These are phyloP conservation scores for Stenurella melanura DNA, from an alignment of 2,888 invertebrate species.

Conservation along the genomic window DNA sequence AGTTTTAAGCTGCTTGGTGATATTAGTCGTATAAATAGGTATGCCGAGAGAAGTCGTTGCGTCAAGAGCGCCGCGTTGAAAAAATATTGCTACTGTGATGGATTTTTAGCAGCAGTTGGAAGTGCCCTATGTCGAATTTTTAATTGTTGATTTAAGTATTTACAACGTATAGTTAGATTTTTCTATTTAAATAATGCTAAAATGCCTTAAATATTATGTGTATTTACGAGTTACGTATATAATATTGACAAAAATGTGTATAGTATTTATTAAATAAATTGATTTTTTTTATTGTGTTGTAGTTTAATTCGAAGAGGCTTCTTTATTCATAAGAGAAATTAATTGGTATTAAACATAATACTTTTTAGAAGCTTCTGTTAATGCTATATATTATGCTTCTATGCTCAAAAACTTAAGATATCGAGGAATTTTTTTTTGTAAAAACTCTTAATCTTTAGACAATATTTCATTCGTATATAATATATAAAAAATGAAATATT, in stretches of 20 bases:
- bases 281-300: neutral
- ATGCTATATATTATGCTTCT: too few relatives aligned
- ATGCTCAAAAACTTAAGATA: too few relatives aligned
- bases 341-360: too few relatives aligned
- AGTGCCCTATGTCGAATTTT: neutral
- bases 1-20: constrained; percentile 76
- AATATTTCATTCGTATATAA: too few relatives aligned
- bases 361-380: too few relatives aligned
- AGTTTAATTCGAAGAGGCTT: too few relatives aligned
- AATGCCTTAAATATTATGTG: constrained; percentile 7
- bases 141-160: neutral
- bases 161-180: neutral
- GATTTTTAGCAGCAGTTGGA: neutral
- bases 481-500: too few relatives aligned
- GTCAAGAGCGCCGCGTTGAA: constrained; percentile 74
- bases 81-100: constrained; percentile 76
- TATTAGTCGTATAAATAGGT: constrained; percentile 78
- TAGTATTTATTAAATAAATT: neutral
- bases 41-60: constrained; percentile 74
- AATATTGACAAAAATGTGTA: neutral
- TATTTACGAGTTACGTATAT: neutral
- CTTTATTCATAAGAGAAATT: too few relatives aligned
- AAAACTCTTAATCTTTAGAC: too few relatives aligned
- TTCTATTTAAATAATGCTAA: neutral
- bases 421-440: too few relatives aligned